A percentile compares a stretch with the other conserved stretches of the same genome.
These are phyloP conservation scores for Melipona bicolor DNA, from an alignment of 2,888 invertebrate species.

Conservation along the genomic window DNA sequence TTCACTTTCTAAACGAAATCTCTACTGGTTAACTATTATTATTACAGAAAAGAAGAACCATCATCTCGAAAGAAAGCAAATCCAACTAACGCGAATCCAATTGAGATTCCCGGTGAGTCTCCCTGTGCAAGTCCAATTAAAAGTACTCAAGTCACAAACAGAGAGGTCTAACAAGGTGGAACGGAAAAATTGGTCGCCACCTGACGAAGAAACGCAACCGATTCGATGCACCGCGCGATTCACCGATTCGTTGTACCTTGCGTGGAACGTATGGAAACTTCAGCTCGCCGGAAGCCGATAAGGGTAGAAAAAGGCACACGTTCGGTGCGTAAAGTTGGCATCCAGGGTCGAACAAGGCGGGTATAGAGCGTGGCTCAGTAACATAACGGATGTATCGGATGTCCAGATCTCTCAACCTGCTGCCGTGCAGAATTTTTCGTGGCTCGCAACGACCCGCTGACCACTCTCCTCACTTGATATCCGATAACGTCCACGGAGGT, in stretches of 20 bases:
- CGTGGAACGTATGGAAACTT: constrained; percentile 30
- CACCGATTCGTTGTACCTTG: neutral
- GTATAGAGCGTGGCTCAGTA: constrained; percentile 46
- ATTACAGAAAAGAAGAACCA: too few species aligned
- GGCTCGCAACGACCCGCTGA: constrained; percentile 63
- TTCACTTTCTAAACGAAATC: too few species aligned
- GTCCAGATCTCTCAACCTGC: constrained; percentile 72
- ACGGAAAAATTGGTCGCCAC: constrained; percentile 27
- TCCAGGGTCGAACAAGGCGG: constrained; percentile 48
- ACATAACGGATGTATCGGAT: constrained; percentile 74
- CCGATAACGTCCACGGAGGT: constrained; percentile 78
- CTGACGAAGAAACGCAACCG: constrained; percentile 18
- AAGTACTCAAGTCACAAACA: too few species aligned
- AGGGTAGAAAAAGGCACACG: constrained; percentile 43
- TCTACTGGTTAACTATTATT: too few species aligned
- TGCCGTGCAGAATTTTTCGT: constrained; percentile 71
- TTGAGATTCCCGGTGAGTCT: too few species aligned
- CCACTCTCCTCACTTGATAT: constrained; percentile 70
- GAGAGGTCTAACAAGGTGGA: neutral
- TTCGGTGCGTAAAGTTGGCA: constrained; percentile 64
- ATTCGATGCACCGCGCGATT: constrained; percentile 22
- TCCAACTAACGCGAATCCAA: too few species aligned
- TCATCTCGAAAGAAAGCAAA: too few species aligned
- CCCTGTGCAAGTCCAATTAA: too few species aligned
- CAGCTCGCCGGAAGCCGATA: constrained; percentile 47